phyloP scores from a whole-genome alignment of 2,113 vertebrate species.

The Platanista minor region DNA sequence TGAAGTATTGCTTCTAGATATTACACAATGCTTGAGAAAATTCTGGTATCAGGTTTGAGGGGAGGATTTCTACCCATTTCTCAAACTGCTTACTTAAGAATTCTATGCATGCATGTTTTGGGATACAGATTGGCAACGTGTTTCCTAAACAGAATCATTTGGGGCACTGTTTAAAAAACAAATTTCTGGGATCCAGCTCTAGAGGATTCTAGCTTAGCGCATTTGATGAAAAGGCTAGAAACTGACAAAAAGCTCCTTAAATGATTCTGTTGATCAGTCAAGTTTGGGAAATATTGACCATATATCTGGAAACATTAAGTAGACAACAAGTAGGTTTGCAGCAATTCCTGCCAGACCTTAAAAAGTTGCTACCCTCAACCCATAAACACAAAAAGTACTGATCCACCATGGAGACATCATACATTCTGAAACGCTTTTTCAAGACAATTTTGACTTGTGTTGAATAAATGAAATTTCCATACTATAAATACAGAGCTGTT shows the following conservation, averaged over 20 bases:
- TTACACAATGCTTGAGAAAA: background rate
- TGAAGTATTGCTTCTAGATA: background rate
- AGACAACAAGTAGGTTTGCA: background rate
- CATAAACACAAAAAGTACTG: background rate
- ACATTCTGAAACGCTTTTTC: background rate
- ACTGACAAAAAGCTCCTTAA: background rate
- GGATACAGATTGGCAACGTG: background rate
- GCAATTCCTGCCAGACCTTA: background rate
- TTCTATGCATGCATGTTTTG: background rate
- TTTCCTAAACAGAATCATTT: background rate
- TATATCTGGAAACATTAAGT: background rate
- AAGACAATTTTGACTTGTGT: background rate
- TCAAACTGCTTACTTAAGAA: constrained; percentile 22
- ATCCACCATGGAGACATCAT: background rate
- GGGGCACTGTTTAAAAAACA: background rate
- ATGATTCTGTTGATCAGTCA: background rate
- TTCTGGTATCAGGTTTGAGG: background rate
- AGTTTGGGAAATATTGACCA: background rate
- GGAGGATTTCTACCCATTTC: background rate
- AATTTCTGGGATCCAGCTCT: background rate
- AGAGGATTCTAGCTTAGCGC: background rate
- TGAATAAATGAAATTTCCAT: background rate
- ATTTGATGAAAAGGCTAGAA: background rate
- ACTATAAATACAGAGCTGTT: background rate
- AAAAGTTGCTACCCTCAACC: background rate